Evolutionary conservation across 2,113 vertebrate species (phyloP).

Genomic region (Fulmarus glacialis): DNA sequence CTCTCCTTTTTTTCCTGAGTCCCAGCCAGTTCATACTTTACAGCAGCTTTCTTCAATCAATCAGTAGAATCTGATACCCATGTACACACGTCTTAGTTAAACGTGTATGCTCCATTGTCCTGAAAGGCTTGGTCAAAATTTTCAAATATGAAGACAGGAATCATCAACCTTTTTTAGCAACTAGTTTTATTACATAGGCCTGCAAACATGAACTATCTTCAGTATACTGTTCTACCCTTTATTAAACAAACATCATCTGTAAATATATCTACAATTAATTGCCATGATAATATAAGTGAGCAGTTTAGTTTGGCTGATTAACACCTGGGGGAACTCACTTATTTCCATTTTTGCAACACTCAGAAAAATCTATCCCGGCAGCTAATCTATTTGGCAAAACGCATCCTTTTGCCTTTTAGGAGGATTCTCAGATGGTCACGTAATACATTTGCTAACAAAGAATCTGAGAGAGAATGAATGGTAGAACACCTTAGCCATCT

Average conservation of each 20-base stretch:
- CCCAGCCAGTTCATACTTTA: not conserved
- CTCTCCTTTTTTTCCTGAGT: too few relatives aligned
- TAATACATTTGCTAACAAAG: not conserved
- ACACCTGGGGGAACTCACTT: not conserved
- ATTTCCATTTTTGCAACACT: not conserved
- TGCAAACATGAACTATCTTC: not conserved
- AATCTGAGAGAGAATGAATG: not conserved
- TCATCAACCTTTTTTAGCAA: not conserved
- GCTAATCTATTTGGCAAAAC: not conserved
- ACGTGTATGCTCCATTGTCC: not conserved
- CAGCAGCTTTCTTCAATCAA: not conserved
- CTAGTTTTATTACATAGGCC: not conserved
- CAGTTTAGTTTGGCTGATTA: constrained; percentile 11
- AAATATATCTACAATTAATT: not conserved
- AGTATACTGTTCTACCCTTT: not conserved
- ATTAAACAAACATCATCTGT: not conserved
- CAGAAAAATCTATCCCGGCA: not conserved
- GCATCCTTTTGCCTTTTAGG: not conserved
- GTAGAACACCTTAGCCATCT: not conserved
- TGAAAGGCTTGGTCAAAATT: not conserved
- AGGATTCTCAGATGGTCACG: not conserved
- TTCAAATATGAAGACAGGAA: not conserved
- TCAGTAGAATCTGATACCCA: not conserved
- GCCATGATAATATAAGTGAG: not conserved
- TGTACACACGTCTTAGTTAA: not conserved